Base-by-base conservation (phyloP, 2,113 vertebrate species). In the Dicentrarchus labrax region DNA sequence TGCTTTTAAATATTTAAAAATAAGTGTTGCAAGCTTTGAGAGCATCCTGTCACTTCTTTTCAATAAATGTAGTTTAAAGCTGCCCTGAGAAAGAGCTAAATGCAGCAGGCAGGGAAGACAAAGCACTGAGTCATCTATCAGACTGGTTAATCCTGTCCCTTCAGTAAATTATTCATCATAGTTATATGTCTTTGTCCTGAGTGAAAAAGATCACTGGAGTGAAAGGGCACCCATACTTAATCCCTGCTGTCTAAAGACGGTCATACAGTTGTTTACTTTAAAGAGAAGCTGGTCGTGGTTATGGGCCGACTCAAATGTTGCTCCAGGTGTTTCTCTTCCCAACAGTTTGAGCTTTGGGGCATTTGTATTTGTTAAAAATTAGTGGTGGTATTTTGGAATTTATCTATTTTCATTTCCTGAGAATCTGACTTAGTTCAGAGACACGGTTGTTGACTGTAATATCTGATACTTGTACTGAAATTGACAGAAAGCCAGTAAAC, bases 141-240 rank as follows among this genome's bases (percentile, higher is more conserved):
- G 66, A 70, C 84, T 56, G 77, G 68, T 76, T 84, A 51, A 79
- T 88, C 69, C 47, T 50, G 56, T 80, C 56, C 54, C 5, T 39
- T 22, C 76, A 72, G 71, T 86, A 62, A 90, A 88, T 91, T 80
- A 89, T 86, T 91, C 84, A 90, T 86, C 77, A 50, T 24, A 80
- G 76, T 59, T 83, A 41, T 68, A 30, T 6, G 67, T 89, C 78
- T 76, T 80, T 88, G 89, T 92, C 88, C 53, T 24, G 12, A 81
- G 69, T 74, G 64, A 68, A 76, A 75, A 57, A 62, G 30, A 73
- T 76, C 66, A 10, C 68, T 19, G 74, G 2, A 57, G 41, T 86
- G 57, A 86, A 84, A 6, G 4, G 30, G 15, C 39, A 21, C 11
- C 47, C 22, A 38, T 53, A 24, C 77, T 68, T 70, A 60, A 50